These are phyloP conservation scores for Ethmia dodecea DNA, from an alignment of 2,888 invertebrate species.

Conservation along the genomic window DNA sequence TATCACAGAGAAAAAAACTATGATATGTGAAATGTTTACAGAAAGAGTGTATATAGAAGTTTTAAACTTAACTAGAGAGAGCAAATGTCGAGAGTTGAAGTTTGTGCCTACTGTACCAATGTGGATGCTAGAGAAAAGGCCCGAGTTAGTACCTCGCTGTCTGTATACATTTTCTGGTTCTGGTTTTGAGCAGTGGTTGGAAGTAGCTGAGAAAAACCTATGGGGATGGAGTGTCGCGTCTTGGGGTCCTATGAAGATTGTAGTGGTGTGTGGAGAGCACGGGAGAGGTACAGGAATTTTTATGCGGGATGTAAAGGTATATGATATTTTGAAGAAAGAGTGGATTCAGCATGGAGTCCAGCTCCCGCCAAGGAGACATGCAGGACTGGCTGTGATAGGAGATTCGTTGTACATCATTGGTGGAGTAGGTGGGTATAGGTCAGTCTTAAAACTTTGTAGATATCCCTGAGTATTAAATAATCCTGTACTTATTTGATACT, in stretches of 20 bases:
- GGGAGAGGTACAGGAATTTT: conserved; percentile 55
- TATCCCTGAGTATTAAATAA: neutral
- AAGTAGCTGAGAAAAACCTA: conserved; percentile 49
- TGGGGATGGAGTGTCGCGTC: conserved; percentile 64
- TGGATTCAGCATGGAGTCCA: conserved; percentile 54
- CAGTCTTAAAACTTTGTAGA: conserved; percentile 19
- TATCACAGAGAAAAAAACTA: conserved; percentile 26
- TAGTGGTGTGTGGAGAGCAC: conserved; percentile 56
- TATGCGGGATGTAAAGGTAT: conserved; percentile 53
- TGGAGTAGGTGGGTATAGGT: conserved; percentile 67
- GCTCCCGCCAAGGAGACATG: conserved; percentile 51
- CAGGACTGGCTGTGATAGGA: conserved; percentile 43
- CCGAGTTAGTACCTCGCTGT: conserved; percentile 35
- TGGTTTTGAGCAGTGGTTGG: conserved; percentile 50
- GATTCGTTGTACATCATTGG: conserved; percentile 53
- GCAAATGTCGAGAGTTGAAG: conserved; percentile 32
- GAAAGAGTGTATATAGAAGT: conserved; percentile 51
- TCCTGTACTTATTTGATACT: neutral
- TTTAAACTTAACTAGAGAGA: conserved; percentile 35
- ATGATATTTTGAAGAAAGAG: conserved; percentile 46
- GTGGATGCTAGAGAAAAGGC: conserved; percentile 33
- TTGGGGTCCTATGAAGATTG: conserved; percentile 52
- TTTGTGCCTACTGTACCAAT: conserved; percentile 44
- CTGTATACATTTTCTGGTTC: conserved; percentile 40
- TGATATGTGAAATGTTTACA: conserved; percentile 38